Evolutionary conservation across 2,113 vertebrate genomes (phyloP), one percentile per base, ranked within the genome.

Genomic region (Holacanthus passer): DNA sequence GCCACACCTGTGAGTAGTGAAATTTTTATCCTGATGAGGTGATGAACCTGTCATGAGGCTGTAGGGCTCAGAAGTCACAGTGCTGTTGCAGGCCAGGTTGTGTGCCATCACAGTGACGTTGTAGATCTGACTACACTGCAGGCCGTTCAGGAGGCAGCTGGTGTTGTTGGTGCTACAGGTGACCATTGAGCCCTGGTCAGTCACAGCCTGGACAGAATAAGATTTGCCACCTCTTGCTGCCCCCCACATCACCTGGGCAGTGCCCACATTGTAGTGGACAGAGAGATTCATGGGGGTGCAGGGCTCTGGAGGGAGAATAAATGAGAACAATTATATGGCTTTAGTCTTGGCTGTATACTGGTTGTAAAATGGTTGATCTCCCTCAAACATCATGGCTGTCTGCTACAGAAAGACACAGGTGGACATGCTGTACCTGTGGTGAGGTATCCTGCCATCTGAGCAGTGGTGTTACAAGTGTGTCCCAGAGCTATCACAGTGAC

Each of bases 101-200:
- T 64, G 79, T 37, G 94, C 92, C 1, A 48, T 82, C 58, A 95
- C 90, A 0, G 88, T 92, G 43, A 96, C 39, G 48, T 91, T 95
- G 87, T 95, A 95, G 13, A 79, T 72, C 16, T 86, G 84, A 73
- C 92, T 77, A 45, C 95, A 96, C 47, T 72, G 67, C 50, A 95
- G 72, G 29, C 45, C 77, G 0, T 52, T 67, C 35, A 95, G 68
- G 47, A 13, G 62, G 75, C 94, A 96, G 71, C 52, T 68, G 43
- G 81, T 93, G 65, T 65, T 45, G 45, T 27, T 84, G 83, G 68
- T 92, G 73, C 77, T 82, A 43, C 94, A 92, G 64, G 59, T 83
- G 32, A 55, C 55, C 0, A 2, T 56, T 9, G 62, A 47, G 55
- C 89, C 92, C 52, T 90, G 68, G 14, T 50, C 22, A 29, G 89